Base-by-base conservation (phyloP, 2,888 invertebrate genomes). In the Lysandra bellargus region DNA sequence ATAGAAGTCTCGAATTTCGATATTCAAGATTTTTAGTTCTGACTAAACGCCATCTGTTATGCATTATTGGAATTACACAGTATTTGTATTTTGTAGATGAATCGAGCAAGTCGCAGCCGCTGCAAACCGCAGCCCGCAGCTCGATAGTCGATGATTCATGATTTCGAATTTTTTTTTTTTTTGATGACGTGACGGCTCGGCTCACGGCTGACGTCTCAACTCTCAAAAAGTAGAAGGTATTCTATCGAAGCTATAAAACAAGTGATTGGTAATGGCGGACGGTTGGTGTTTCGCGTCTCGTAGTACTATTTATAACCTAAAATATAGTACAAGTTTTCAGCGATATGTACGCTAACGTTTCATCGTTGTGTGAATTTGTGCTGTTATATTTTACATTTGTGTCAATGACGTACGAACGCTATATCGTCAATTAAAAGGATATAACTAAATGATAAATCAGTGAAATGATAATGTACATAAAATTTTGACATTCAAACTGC, bases 231-330 rank as follows among this genome's bases (percentile, higher is more conserved):
- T 57, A 57, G 33, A 76, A 76, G 57, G 75, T 87, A 88, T 81
- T 69, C 81, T 82, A 82, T 80, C 90, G 84, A 88, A 90, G 87
- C 89, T 89, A 87, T 87, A 90, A 86, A 90, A 92, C 91, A 92
- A 92, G 92, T 92, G 91, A 88, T 91, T 88, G 89, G 92, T 94
- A 95, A 95, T 95, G 95, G 95, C 95, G 95, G 93, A 93, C 92
- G 90, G 93, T 92, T 91, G 92, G 90, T 91, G 92, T 92, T 92
- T 94, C 93, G 95, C 94, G 93, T 94, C 94, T 90, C 92, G 90
- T 91, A 92, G 92, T 92, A 94, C 95, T 95, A 95, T 95, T 95
- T 95, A 92, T 95, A 95, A 95, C 95, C 95, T 95, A 93, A 94
- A 95, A 94, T 91, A 94, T 92, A 94, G 92, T 93, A 94, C 91